Conservation (phyloP, 2,888 invertebrate genomes). For the Zygothrica quintamaculata region DNA sequence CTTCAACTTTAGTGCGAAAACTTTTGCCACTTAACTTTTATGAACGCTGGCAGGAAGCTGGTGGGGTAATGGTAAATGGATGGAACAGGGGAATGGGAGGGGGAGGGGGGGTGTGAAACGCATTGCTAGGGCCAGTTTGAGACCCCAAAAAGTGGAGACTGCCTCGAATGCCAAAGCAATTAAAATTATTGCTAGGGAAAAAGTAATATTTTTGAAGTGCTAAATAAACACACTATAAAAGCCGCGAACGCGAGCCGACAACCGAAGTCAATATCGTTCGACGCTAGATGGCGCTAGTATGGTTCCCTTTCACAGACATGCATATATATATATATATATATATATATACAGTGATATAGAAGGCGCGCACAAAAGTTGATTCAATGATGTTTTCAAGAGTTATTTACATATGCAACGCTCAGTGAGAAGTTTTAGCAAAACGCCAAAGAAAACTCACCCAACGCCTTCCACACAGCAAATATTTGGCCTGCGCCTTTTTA, state of each 20-base stretch:
- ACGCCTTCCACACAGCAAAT: slow-evolving; percentile 43
- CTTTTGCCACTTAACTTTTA: slow-evolving; percentile 78
- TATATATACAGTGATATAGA: slow-evolving; percentile 11
- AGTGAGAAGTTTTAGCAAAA: slow-evolving; percentile 35
- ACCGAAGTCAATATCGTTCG: slow-evolving; percentile 52
- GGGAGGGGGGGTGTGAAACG: not conserved
- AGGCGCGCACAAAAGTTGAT: slow-evolving; percentile 60
- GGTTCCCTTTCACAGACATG: slow-evolving; percentile 6
- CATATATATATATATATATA: slow-evolving; percentile 12
- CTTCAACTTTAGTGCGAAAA: slow-evolving; percentile 79
- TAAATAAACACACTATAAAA: slow-evolving; percentile 81
- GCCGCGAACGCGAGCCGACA: slow-evolving; percentile 53
- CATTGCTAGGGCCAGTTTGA: slow-evolving; percentile 4
- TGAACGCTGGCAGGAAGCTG: slow-evolving; percentile 47
- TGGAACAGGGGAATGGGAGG: not conserved
- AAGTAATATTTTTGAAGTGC: slow-evolving; percentile 83
- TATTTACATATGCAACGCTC: slow-evolving; percentile 76
- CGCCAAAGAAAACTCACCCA: slow-evolving; percentile 47
- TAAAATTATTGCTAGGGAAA: slow-evolving; percentile 80
- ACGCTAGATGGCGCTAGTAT: slow-evolving; percentile 33
- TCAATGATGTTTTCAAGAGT: slow-evolving; percentile 70
- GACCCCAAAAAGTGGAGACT: slow-evolving; percentile 25
- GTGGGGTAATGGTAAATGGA: slow-evolving; percentile 5
- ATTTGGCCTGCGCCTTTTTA: slow-evolving; percentile 56
- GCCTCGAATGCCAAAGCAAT: slow-evolving; percentile 75